Evolutionary conservation across 2,888 invertebrate species (phyloP).

Genomic region (Thysanoteuthis rhombus): DNA sequence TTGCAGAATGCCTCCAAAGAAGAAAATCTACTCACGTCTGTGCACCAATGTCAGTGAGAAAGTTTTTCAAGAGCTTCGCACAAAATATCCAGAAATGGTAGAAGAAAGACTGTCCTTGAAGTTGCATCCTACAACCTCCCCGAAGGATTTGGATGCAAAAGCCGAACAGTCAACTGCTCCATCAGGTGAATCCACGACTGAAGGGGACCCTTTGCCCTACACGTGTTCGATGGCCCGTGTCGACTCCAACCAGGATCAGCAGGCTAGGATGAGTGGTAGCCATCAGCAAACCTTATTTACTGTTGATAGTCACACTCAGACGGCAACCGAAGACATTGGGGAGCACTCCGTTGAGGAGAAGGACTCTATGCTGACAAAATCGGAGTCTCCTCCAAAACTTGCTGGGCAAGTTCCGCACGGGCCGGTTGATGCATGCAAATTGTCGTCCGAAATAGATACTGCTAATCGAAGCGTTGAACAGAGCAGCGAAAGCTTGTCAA

Average conservation of each 20-base stretch:
- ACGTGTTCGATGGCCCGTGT: background rate
- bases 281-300: background rate
- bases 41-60: constrained; percentile 40
- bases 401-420: background rate
- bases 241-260: background rate
- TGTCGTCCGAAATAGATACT: constrained; percentile 39
- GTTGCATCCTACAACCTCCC: background rate
- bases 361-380: constrained; percentile 16
- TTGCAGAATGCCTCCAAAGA: constrained; percentile 24
- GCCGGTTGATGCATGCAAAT: background rate
- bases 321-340: background rate
- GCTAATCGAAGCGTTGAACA: constrained; percentile 36
- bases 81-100: background rate
- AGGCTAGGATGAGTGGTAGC: background rate
- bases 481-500: constrained; percentile 38
- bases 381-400: constrained; percentile 18
- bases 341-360: background rate
- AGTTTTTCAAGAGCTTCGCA: constrained; percentile 22
- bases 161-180: background rate
- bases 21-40: constrained; percentile 32
- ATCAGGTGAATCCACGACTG: background rate
- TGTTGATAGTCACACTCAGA: background rate
- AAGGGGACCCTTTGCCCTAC: background rate
- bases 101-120: constrained; percentile 23
- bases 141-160: background rate